These are phyloP conservation scores for Rhyacophila brunnea DNA, from an alignment of 1,140 invertebrate species.

Conservation along the genomic window DNA sequence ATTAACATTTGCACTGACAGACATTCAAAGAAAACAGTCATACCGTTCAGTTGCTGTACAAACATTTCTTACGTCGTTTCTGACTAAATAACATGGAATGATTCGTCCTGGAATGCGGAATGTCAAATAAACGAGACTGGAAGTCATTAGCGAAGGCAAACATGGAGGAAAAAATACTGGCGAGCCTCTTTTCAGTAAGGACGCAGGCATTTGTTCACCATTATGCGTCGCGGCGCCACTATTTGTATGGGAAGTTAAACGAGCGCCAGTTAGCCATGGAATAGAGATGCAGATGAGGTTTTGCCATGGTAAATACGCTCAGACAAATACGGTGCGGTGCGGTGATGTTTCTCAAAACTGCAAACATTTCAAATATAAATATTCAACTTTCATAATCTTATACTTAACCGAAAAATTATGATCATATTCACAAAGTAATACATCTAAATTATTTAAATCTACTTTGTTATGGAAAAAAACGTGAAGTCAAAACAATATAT, in stretches of 20 bases:
- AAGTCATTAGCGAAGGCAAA: conserved; percentile 19
- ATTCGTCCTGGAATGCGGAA: conserved; percentile 17
- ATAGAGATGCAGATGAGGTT: conserved; percentile 25
- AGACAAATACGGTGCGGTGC: conserved; percentile 8
- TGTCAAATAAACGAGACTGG: not conserved
- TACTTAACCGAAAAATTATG: too few relatives aligned
- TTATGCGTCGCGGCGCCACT: conserved; percentile 1
- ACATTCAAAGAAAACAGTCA: not conserved
- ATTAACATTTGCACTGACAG: too few relatives aligned
- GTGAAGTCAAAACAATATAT: too few relatives aligned
- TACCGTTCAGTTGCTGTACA: conserved; percentile 4
- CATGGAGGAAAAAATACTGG: conserved; percentile 13
- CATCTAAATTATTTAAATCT: too few relatives aligned
- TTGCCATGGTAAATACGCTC: conserved; percentile 14
- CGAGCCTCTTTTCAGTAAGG: conserved; percentile 3
- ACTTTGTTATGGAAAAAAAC: too few relatives aligned
- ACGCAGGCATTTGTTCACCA: conserved; percentile 3
- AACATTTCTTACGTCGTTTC: conserved; percentile 12
- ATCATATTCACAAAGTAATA: too few relatives aligned
- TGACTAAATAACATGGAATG: conserved; percentile 20
- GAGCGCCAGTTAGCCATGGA: conserved; percentile 16
- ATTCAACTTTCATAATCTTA: too few relatives aligned
- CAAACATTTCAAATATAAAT: too few relatives aligned
- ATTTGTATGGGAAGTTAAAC: conserved; percentile 24
- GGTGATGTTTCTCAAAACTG: too few relatives aligned